Conservation (phyloP, 2,888 invertebrate genomes). For the Morinoia aosen region DNA sequence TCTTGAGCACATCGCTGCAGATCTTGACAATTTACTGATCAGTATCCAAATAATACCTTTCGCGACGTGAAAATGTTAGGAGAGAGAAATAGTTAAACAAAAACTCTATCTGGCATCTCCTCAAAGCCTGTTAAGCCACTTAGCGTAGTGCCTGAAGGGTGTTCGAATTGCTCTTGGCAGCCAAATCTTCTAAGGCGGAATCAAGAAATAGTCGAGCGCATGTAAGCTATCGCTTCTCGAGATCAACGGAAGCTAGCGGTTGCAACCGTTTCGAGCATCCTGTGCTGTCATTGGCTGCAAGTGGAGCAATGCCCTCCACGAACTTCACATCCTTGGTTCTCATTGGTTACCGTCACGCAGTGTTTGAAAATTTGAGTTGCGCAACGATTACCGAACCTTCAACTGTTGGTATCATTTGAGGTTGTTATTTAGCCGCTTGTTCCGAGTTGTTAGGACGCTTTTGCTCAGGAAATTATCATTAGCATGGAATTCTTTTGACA, state of each 20-base stretch:
- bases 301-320: constrained; percentile 52
- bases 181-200: background rate
- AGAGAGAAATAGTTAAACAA: background rate
- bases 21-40: background rate
- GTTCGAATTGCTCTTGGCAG: background rate
- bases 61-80: background rate
- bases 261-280: constrained; percentile 50
- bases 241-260: constrained; percentile 51
- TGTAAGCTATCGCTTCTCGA: constrained; percentile 13
- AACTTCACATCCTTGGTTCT: constrained; percentile 18
- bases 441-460: background rate
- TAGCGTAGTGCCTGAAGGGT: background rate
- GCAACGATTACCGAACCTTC: background rate
- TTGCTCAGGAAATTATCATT: background rate
- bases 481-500: background rate
- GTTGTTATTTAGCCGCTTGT: background rate
- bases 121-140: background rate
- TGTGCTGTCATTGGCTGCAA: constrained; percentile 50
- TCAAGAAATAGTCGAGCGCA: constrained; percentile 39
- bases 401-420: constrained; percentile 1
- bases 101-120: background rate
- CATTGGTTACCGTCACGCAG: constrained; percentile 35
- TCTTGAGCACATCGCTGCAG: background rate
- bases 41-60: background rate
- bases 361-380: constrained; percentile 31